These are phyloP conservation scores for Acipenser ruthenus DNA, from an alignment of 2,797 vertebrate genomes.

Conservation along the genomic window DNA sequence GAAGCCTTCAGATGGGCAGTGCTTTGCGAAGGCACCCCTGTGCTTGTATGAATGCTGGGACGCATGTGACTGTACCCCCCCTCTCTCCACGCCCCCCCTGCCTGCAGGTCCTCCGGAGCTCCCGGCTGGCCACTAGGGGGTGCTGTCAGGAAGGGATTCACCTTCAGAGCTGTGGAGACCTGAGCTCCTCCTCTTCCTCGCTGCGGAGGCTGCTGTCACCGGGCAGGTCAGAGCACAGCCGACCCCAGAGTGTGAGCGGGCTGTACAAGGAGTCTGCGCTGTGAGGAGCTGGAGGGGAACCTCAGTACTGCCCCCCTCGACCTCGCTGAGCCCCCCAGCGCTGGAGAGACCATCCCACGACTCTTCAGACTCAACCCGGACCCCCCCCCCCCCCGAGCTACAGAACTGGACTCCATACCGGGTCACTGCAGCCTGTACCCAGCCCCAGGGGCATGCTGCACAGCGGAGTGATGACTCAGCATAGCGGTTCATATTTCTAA, in stretches of 20 bases:
- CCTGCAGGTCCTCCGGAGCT: conserved; percentile 49
- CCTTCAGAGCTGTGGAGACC: conserved; percentile 87
- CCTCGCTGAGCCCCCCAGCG: no score
- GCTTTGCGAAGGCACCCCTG: background rate
- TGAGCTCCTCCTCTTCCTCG: conserved; percentile 72
- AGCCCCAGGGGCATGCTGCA: background rate
- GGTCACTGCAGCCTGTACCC: background rate
- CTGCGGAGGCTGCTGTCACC: conserved; percentile 66
- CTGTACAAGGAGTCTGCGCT: conserved; percentile 74
- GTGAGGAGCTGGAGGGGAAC: conserved; percentile 36
- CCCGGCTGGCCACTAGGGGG: conserved; percentile 48
- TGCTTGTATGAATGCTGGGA: background rate
- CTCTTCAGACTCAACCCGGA: no score
- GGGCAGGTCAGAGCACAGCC: conserved; percentile 49
- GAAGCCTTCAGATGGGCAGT: no score
- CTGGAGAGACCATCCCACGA: background rate
- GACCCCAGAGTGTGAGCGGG: conserved; percentile 69
- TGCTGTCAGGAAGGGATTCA: conserved; percentile 70
- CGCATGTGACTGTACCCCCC: background rate
- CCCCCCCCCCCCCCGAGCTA: background rate
- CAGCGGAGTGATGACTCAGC: no score
- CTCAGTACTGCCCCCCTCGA: background rate
- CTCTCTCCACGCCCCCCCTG: background rate
- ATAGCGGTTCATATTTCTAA: no score
- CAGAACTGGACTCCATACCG: background rate